A percentile compares a stretch with the other conserved stretches of the same genome.
These are phyloP conservation scores for Squalus acanthias DNA, from an alignment of 2,797 vertebrate species.

Conservation along the genomic window DNA sequence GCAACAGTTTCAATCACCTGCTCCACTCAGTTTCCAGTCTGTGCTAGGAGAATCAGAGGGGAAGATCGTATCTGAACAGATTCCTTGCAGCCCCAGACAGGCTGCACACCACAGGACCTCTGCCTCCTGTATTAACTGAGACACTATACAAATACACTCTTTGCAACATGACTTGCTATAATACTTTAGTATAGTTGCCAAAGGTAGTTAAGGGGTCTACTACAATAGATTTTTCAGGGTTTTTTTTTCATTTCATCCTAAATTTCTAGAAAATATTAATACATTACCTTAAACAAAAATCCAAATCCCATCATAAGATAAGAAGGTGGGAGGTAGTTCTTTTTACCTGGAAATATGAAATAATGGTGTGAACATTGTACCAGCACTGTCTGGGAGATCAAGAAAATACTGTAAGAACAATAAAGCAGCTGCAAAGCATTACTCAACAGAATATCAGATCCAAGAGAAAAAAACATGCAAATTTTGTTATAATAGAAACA, in stretches of 20 bases:
- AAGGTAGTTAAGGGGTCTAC: neutral
- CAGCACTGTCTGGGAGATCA: neutral
- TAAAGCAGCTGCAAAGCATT: neutral
- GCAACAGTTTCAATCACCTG: neutral
- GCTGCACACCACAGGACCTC: neutral
- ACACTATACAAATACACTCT: neutral
- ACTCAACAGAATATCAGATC: neutral
- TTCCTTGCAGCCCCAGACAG: neutral
- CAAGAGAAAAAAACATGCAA: neutral
- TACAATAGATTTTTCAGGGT: neutral
- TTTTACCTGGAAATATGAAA: constrained; percentile 74
- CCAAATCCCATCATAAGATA: constrained; percentile 98
- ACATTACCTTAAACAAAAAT: constrained; percentile 89
- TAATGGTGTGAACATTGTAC: neutral
- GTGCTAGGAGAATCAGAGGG: neutral
- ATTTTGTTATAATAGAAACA: neutral
- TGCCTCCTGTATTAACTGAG: neutral
- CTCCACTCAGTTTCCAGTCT: neutral
- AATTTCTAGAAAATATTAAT: neutral
- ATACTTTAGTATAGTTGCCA: neutral
- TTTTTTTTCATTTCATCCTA: neutral
- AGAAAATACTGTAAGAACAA: neutral
- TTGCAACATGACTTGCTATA: neutral
- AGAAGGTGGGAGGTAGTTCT: constrained; percentile 93
- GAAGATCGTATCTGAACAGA: neutral